These are phyloP conservation scores for Lapara coniferarum DNA, from an alignment of 2,888 invertebrate genomes.

Conservation along the genomic window DNA sequence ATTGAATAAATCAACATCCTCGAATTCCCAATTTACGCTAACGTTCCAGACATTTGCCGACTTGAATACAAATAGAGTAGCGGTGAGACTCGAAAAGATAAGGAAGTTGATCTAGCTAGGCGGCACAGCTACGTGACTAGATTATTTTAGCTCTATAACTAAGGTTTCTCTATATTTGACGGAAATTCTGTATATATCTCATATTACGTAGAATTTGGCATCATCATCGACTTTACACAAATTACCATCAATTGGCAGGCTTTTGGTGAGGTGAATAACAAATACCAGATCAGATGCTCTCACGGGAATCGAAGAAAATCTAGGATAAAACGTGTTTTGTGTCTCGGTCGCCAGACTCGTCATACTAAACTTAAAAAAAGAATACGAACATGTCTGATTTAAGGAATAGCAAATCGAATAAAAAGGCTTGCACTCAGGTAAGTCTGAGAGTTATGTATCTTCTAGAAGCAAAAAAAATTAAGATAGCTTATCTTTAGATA, in stretches of 20 bases:
- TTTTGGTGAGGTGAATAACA: constrained; percentile 20
- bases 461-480: too few relatives aligned
- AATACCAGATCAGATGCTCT: constrained; percentile 8
- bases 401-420: too few relatives aligned
- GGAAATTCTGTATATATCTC: constrained; percentile 28
- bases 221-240: neutral
- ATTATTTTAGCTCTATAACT: constrained; percentile 29
- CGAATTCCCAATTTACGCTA: constrained; percentile 60
- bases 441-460: too few relatives aligned
- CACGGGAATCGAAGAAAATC: constrained; percentile 17
- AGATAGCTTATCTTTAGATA: too few relatives aligned
- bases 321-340: constrained; percentile 18
- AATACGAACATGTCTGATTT: neutral
- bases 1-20: constrained; percentile 45
- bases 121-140: constrained; percentile 39
- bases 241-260: constrained; percentile 10
- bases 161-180: constrained; percentile 31
- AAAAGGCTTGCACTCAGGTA: too few relatives aligned
- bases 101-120: constrained; percentile 61
- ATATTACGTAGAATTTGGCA: neutral
- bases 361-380: neutral
- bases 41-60: constrained; percentile 52
- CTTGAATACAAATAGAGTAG: constrained; percentile 57
- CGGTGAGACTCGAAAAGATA: constrained; percentile 47
- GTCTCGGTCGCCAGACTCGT: neutral